Evolutionary conservation across 2,888 invertebrate genomes (phyloP).

Genomic region (Idaea biselata): DNA sequence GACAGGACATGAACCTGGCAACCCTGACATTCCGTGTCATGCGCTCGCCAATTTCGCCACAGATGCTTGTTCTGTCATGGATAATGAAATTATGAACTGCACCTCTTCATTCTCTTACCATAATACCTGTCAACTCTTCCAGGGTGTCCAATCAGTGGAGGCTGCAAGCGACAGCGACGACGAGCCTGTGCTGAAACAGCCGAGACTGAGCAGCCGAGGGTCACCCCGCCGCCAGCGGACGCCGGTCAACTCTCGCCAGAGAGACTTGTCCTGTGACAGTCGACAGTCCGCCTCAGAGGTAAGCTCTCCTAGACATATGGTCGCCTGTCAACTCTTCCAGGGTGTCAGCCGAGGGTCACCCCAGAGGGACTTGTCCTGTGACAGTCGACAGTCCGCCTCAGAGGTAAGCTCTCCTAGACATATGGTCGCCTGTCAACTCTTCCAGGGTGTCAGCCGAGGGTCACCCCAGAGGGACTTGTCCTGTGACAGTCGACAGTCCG

Average conservation of each 20-base stretch:
- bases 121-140: slow-evolving; percentile 36
- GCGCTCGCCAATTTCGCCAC: too few species aligned
- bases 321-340: too few species aligned
- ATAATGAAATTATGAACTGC: too few species aligned
- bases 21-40: too few species aligned
- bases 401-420: slow-evolving; percentile 56
- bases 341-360: slow-evolving; percentile 59
- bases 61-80: too few species aligned
- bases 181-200: slow-evolving; percentile 88
- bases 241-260: slow-evolving; percentile 50
- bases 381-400: slow-evolving; percentile 72
- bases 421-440: too few species aligned
- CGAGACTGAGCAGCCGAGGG: slow-evolving; percentile 78
- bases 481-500: slow-evolving; percentile 68
- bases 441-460: slow-evolving; percentile 53
- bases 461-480: slow-evolving; percentile 58
- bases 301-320: slow-evolving; percentile 6
- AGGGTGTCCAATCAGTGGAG: slow-evolving; percentile 78
- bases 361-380: slow-evolving; percentile 53
- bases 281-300: slow-evolving; percentile 75
- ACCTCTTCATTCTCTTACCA: too few species aligned
- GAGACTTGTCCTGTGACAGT: slow-evolving; percentile 62
- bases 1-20: too few species aligned
- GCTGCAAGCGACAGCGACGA: slow-evolving; percentile 85
- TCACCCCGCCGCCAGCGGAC: slow-evolving; percentile 62